Conservation (phyloP, 2,888 invertebrate genomes). For the Bhutanitis thaidina region DNA sequence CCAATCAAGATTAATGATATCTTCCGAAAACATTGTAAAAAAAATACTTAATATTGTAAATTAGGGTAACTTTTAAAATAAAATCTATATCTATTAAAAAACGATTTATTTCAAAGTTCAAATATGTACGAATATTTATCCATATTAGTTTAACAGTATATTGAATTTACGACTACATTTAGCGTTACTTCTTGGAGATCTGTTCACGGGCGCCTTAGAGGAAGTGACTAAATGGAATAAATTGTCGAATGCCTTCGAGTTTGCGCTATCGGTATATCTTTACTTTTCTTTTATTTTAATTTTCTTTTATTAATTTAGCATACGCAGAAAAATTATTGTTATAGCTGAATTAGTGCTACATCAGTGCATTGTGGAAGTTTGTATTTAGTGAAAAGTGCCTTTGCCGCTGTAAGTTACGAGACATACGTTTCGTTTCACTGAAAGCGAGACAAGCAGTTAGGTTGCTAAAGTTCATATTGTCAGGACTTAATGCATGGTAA, state of each 20-base stretch:
- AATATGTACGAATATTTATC: too few relatives aligned
- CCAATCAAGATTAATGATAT: too few relatives aligned
- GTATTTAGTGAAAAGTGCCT: constrained; percentile 70
- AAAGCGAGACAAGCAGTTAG: constrained; percentile 57
- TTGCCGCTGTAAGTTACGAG: constrained; percentile 35
- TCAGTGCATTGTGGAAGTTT: constrained; percentile 66
- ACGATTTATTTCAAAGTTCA: too few relatives aligned
- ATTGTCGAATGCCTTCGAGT: too few relatives aligned
- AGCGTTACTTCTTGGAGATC: constrained; percentile 8
- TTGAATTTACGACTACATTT: not conserved
- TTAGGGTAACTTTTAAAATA: too few relatives aligned
- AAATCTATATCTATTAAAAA: too few relatives aligned
- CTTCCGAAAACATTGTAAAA: too few relatives aligned
- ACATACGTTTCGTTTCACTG: constrained; percentile 57
- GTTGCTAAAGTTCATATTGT: constrained; percentile 22
- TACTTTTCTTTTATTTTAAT: too few relatives aligned
- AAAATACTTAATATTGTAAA: too few relatives aligned
- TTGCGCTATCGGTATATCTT: too few relatives aligned
- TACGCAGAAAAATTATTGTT: constrained; percentile 58
- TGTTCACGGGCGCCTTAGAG: constrained; percentile 48
- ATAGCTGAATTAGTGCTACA: constrained; percentile 60
- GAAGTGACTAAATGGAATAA: constrained; percentile 3
- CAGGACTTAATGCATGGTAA: constrained; percentile 61
- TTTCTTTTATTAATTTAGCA: too few relatives aligned
- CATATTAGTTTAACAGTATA: too few relatives aligned